Evolutionary conservation across 2,797 vertebrate genomes (phyloP).

Genomic region (Sebastes aleutianus): DNA sequence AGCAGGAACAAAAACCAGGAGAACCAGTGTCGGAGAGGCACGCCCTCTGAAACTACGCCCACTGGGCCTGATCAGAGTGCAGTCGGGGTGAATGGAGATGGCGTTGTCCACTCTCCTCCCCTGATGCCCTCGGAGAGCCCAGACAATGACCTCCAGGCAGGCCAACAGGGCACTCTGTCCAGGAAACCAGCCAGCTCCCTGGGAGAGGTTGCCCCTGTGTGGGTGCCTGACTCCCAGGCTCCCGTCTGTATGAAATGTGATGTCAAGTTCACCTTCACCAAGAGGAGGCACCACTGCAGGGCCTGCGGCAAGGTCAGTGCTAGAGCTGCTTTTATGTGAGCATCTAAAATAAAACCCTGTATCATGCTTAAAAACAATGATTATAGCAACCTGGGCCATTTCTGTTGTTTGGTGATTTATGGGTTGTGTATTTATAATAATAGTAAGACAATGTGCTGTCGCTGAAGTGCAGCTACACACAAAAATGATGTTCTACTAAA

Average conservation of each 20-base stretch:
- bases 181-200: conserved; percentile 87
- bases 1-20: conserved; percentile 95
- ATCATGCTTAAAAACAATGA: background rate
- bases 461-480: background rate
- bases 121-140: conserved; percentile 85
- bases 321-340: background rate
- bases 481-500: background rate
- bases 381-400: background rate
- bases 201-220: conserved; percentile 96
- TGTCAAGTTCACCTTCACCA: conserved; percentile 98
- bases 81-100: conserved; percentile 64
- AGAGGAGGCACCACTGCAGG: conserved; percentile 98
- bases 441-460: background rate
- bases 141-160: conserved; percentile 95
- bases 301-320: conserved; percentile 96
- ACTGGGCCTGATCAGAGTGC: conserved; percentile 31
- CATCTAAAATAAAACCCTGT: background rate
- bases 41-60: conserved; percentile 36
- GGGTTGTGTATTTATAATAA: background rate
- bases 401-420: background rate
- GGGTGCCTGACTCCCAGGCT: conserved; percentile 98
- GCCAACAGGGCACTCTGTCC: conserved; percentile 85
- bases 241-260: conserved; percentile 98
- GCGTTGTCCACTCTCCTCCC: conserved; percentile 33
- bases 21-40: conserved; percentile 59